Evolutionary conservation across 2,888 invertebrate species (phyloP), one percentile per base, ranked within the genome.

Genomic region (Tetragnatha montana): DNA sequence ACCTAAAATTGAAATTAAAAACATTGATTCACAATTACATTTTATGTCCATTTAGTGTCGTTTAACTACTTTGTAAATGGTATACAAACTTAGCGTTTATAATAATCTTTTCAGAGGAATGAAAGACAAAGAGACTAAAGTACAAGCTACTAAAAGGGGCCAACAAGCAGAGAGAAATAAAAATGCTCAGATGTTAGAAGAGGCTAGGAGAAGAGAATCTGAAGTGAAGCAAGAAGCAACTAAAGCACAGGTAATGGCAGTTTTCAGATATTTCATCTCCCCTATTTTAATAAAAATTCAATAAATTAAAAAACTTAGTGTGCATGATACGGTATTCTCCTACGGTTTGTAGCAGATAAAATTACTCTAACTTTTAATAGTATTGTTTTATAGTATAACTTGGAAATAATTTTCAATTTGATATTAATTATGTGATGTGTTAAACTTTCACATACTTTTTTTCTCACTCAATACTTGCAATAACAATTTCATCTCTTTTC

Each of bases 121-220:
- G 10, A 90, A 88, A 75, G 90, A 90, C 12, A 90, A 88, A 76
- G 90, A 90, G n/a, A 71, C 76, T 14, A 90, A 87, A 81, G 75
- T 90, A 22, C 85, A 90, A 49, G 84, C 83, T 76, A 83, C 84
- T 71, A 89, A 89, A 89, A 69, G 89, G 84, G 84, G 89, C 83
- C 89, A 89, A 81, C 88, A 89, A 85, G 79, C 79, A 68, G 91
- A 91, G 19, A 91, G 91, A 81, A 91, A 88, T 49, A 90, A 91
- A 86, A 91, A 91, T 79, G 91, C 92, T 84, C 92, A 92, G 83
- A 88, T 91, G 91, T 78, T 91, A 83, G 92, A 92, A 79, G 92
- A 92, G 79, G 91, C 91, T 50, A 85, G 91, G 81, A 83, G 87
- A 78, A 85, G 91, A 82, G 91, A 91, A 80, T 49, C 89, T n/a